phyloP scores from a whole-genome alignment of 2,113 vertebrate species.

The Tiliqua scincoides region DNA sequence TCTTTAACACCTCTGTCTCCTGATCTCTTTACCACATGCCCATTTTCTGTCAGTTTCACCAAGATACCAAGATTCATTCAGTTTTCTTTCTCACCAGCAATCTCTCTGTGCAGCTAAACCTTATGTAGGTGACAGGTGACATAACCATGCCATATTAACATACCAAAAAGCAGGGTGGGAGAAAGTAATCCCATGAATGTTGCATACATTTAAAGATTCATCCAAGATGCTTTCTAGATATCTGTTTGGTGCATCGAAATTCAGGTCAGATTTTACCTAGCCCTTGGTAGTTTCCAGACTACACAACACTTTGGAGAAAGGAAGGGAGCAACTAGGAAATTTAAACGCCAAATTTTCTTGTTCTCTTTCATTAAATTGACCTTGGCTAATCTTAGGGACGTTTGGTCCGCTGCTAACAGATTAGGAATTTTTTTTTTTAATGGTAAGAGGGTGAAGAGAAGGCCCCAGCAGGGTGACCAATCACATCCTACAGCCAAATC shows the following conservation, averaged over 20 bases:
- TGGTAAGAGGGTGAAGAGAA: too few relatives aligned
- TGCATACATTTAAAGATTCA: neutral
- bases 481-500: too few relatives aligned
- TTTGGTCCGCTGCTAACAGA: too few relatives aligned
- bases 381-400: too few relatives aligned
- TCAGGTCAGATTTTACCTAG: neutral
- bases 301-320: too few relatives aligned
- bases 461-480: too few relatives aligned
- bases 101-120: neutral
- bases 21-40: neutral
- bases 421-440: too few relatives aligned
- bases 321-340: too few relatives aligned
- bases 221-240: neutral
- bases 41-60: neutral
- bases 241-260: neutral
- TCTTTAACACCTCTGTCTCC: neutral
- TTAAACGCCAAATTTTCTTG: too few relatives aligned
- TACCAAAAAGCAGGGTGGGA: neutral
- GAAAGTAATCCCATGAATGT: neutral
- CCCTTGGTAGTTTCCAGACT: neutral
- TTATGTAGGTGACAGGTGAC: neutral
- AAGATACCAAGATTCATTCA: neutral
- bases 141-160: too few relatives aligned
- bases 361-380: too few relatives aligned
- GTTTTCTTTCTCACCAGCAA: neutral